Percentiles rank a stretch among this genome's conserved stretches.
These are phyloP conservation scores for Parthenolecanium corni DNA, from an alignment of 2,888 invertebrate genomes.

Conservation along the genomic window DNA sequence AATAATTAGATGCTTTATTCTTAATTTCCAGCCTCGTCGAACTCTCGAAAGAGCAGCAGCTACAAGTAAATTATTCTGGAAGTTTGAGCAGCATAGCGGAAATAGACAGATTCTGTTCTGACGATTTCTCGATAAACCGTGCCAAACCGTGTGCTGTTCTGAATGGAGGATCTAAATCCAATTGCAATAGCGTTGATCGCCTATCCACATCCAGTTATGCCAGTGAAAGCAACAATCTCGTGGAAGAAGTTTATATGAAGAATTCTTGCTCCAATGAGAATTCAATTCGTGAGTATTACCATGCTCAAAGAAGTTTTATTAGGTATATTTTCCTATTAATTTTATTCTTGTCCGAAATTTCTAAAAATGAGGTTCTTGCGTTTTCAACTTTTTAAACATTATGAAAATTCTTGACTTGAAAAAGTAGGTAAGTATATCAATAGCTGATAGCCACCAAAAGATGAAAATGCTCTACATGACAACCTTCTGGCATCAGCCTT, in stretches of 20 bases:
- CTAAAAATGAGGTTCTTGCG: background rate
- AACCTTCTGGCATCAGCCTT: too few species aligned
- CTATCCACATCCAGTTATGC: constrained; percentile 4
- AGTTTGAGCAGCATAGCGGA: background rate
- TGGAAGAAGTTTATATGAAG: constrained; percentile 34
- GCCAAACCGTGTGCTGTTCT: background rate
- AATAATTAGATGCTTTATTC: too few species aligned
- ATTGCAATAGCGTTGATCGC: background rate
- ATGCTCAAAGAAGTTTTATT: too few species aligned
- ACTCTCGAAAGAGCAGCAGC: constrained; percentile 28
- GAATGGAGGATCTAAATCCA: background rate
- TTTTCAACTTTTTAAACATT: too few species aligned
- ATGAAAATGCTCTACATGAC: too few species aligned
- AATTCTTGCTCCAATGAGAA: constrained; percentile 18
- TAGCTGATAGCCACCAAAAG: too few species aligned
- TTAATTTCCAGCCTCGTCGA: constrained; percentile 26
- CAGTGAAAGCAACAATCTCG: constrained; percentile 34
- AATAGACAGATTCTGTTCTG: too few species aligned
- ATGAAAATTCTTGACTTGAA: too few species aligned
- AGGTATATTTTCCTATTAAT: too few species aligned
- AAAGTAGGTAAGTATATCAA: too few species aligned
- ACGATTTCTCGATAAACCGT: background rate
- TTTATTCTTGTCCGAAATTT: too few species aligned
- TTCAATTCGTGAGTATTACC: too few species aligned
- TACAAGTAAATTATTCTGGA: background rate